Evolutionary conservation across 2,888 invertebrate species (phyloP), one percentile per base, ranked within the genome.

Genomic region (Drosophila pseudotalamancana): DNA sequence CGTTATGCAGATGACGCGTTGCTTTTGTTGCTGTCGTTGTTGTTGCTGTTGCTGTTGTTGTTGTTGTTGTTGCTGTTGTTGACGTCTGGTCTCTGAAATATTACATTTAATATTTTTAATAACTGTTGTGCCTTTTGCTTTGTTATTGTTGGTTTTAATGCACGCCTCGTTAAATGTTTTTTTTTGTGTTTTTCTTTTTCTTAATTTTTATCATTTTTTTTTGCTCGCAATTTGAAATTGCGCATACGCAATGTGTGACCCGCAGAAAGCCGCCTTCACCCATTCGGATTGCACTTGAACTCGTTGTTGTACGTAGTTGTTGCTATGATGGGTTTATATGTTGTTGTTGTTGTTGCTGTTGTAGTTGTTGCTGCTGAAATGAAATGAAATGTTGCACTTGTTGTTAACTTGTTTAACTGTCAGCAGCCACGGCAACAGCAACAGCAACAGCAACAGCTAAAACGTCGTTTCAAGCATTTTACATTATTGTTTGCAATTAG

Each of bases 151-250:
- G n/a, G 40, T 31, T 62, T 87, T 76, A 66, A 81, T 81, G 87
- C 85, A 87, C 76, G 78, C 72, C 75, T 85, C 82, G 86, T 81
- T 81, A 87, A 87, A 85, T 82, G 85, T 64, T 84, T 67, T 68
- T 25, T 6, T 57, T 19, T 50, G 25, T 32, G 31, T 12, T 53
- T 11, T 8, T 48, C 35, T 35, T 53, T 42, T 34, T 6, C 40
- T 34, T 6, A n/a, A 25, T 8, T 60, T 67, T 46, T 61, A 42
- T 34, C 29, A 39, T 45, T 23, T n/a, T 39, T 16, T 1, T 12
- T 42, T 49, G 27, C 42, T 40, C 42, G 60, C 60, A 51, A 65
- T 67, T 73, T 66, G 64, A 80, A 87, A 77, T 81, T 42, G 74
- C 87, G 87, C 78, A 81, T 87, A 84, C 81, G 81, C 85, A 87